Evolutionary conservation across 2,888 invertebrate species (phyloP), one percentile per base, ranked within the genome.

Genomic region (Allacma fusca): DNA sequence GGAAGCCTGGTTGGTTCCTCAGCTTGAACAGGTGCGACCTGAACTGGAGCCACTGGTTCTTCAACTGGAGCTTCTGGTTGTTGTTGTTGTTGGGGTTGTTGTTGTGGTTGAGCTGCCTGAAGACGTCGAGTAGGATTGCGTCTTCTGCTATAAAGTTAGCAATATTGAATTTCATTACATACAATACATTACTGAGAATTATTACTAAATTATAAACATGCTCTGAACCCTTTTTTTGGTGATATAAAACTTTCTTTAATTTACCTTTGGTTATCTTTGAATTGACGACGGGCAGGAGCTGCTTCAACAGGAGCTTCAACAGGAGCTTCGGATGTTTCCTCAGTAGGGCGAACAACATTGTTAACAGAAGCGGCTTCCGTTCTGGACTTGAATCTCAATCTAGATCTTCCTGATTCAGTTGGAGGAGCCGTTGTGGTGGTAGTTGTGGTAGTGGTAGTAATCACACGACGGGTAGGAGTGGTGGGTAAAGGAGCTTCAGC

Each of bases 391-490:
- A 19, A 34, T 21, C 71, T 40, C 40, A 57, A 19, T 19, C 70
- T 21, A 21, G 76, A 34, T n/a, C 65, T 40, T 23, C 40, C 64
- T 43, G 76, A 16, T 23, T 77, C 76, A 50, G 40, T 43, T 9
- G 76, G 16, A 4, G 76, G 71, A n/a, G 70, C 43, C 16, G 72
- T 4, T 65, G 76, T 65, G 19, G 76, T 70, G 19, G 69, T 76
- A 24, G 76, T 70, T 9, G 75, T 68, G 19, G 69, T 76, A 24
- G 76, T 70, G 16, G 75, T 68, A 1, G 76, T 69, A 9, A 59
- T 69, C 1, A 29, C 21, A 19, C 26, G 21, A 1, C 34, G 1
- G 19, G 24, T 23, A 19, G 29, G 29, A 23, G 71, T 57, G 1
- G 67, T 24, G 23, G 71, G 16, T 0, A 29, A 19, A 24, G 57